A percentile compares a stretch with the other conserved stretches of the same genome.
These are phyloP conservation scores for Tenthredo notha DNA, from an alignment of 2,888 invertebrate species.

Conservation along the genomic window DNA sequence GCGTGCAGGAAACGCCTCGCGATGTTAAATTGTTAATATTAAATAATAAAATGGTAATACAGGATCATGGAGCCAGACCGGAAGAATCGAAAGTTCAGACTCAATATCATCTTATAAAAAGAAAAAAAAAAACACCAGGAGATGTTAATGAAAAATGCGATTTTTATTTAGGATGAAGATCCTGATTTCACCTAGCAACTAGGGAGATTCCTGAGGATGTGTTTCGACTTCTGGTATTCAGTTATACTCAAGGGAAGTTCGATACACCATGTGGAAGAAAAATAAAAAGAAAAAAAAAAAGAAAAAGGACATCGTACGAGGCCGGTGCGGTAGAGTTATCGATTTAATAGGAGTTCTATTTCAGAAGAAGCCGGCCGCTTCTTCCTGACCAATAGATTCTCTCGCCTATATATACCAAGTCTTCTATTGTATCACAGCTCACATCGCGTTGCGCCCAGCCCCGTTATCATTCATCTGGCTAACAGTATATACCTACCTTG, in stretches of 20 bases:
- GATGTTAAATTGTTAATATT: slow-evolving; percentile 27
- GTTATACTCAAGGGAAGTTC: neutral
- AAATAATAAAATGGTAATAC: neutral
- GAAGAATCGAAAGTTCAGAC: slow-evolving; percentile 4
- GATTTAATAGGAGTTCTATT: slow-evolving; percentile 53
- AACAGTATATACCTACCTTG: slow-evolving; percentile 61
- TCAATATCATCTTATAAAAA: neutral
- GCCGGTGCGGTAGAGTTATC: slow-evolving; percentile 45
- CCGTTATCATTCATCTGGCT: slow-evolving; percentile 74
- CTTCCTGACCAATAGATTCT: slow-evolving; percentile 66
- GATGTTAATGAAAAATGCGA: too few species aligned
- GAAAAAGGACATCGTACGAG: neutral
- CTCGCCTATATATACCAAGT: slow-evolving; percentile 57
- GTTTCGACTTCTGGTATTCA: slow-evolving; percentile 13
- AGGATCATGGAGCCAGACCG: neutral
- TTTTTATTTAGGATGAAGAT: neutral
- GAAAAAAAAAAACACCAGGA: too few species aligned
- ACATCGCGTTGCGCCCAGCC: slow-evolving; percentile 67
- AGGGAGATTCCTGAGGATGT: neutral
- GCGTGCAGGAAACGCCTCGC: slow-evolving; percentile 14
- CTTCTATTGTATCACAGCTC: slow-evolving; percentile 70
- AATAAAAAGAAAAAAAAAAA: too few species aligned
- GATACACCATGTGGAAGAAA: neutral
- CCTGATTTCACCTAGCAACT: neutral
- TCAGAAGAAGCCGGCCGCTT: slow-evolving; percentile 55